phyloP scores from a whole-genome alignment of 2,113 vertebrate species.

The cattle (Bos taurus) region ARS-UCD2.0 NC_037338.1:82062501-82063000 shows the following conservation, averaged over 20 bases:
- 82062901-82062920: not conserved
- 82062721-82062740: not conserved
- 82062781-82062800: not conserved
- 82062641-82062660: not conserved
- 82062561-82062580: not conserved
- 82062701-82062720: not conserved
- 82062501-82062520: not conserved
- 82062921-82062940: not conserved
- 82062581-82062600: not conserved
- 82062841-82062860: not conserved
- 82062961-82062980: not conserved
- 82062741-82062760: not conserved
- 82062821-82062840: not conserved
- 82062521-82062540: not conserved
- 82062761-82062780: not conserved
- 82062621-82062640: not conserved
- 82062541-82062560: not conserved
- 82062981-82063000: not conserved
- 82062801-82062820: not conserved
- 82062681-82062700: not conserved
- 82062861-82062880: not conserved
- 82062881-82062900: not conserved
- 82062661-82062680: not conserved
- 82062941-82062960: not conserved
- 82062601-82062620: not conserved